phyloP scores from a whole-genome alignment of 1,140 invertebrate species.

The Formica selysi region DNA sequence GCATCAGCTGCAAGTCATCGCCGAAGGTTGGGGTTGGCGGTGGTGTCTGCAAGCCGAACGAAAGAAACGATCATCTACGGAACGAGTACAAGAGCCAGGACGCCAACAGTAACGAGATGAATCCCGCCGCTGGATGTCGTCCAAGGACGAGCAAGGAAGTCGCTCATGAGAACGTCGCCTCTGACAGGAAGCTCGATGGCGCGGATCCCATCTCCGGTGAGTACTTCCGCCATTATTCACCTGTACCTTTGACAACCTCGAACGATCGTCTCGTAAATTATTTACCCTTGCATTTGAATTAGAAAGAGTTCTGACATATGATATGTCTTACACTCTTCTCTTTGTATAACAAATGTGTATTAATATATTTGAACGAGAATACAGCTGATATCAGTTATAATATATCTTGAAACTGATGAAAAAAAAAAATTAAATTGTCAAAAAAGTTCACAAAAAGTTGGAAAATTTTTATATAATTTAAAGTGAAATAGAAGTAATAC shows the following conservation, averaged over 20 bases:
- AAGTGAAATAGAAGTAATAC: neutral
- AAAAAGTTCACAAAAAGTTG: neutral
- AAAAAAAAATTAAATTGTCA: conserved; percentile 1
- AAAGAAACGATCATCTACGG: conserved; percentile 72
- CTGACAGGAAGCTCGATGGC: conserved; percentile 81
- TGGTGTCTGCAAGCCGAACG: conserved; percentile 70
- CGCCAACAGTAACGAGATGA: conserved; percentile 70
- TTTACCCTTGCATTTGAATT: conserved; percentile 62
- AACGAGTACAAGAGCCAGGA: conserved; percentile 75
- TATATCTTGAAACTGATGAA: neutral
- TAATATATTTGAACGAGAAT: conserved; percentile 9
- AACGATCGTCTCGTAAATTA: conserved; percentile 70
- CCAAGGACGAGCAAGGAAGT: conserved; percentile 80
- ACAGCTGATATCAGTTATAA: neutral
- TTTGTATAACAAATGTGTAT: conserved; percentile 26
- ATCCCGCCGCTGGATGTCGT: conserved; percentile 73
- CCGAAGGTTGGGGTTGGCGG: conserved; percentile 72
- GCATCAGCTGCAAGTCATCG: conserved; percentile 74
- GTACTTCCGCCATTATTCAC: conserved; percentile 75
- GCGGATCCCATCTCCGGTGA: conserved; percentile 81
- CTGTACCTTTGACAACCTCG: conserved; percentile 69
- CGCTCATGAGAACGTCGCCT: conserved; percentile 76
- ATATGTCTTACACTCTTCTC: neutral
- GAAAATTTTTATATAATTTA: conserved; percentile 19
- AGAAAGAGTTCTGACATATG: neutral